Evolutionary conservation across 2,113 vertebrate genomes (phyloP).

Genomic region (Sapayoa aenigma): DNA sequence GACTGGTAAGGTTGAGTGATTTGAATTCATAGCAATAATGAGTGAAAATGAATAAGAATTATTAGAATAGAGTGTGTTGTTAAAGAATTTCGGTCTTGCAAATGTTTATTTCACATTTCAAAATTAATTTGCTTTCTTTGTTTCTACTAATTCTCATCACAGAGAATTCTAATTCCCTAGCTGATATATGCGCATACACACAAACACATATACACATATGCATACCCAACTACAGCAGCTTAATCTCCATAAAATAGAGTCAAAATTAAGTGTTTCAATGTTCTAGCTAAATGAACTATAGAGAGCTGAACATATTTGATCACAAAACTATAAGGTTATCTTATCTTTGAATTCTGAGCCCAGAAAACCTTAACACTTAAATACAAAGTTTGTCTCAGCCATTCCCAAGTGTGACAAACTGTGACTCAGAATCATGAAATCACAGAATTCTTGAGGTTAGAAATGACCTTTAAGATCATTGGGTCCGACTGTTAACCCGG

Average conservation of each 20-base stretch:
- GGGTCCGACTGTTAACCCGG: too few relatives aligned
- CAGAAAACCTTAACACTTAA: background rate
- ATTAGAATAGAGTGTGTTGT: background rate
- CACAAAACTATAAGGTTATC: background rate
- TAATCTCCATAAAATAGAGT: background rate
- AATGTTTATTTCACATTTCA: background rate
- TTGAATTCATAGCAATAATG: background rate
- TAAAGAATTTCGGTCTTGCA: background rate
- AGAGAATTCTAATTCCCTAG: background rate
- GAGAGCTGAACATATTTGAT: background rate
- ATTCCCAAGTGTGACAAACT: background rate
- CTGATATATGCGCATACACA: background rate
- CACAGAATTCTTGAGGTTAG: background rate
- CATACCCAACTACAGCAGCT: background rate
- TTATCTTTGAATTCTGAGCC: background rate
- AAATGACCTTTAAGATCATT: background rate
- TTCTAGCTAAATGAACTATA: background rate
- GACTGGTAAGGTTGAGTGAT: background rate
- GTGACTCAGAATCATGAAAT: background rate
- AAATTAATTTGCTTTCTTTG: background rate
- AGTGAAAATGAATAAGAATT: background rate
- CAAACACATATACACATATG: background rate
- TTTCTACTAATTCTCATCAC: background rate
- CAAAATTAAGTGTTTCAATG: background rate
- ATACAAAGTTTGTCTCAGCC: background rate